Evolutionary conservation across 2,113 vertebrate species (phyloP).

Genomic region (Brachyhypopomus occidentalis): DNA sequence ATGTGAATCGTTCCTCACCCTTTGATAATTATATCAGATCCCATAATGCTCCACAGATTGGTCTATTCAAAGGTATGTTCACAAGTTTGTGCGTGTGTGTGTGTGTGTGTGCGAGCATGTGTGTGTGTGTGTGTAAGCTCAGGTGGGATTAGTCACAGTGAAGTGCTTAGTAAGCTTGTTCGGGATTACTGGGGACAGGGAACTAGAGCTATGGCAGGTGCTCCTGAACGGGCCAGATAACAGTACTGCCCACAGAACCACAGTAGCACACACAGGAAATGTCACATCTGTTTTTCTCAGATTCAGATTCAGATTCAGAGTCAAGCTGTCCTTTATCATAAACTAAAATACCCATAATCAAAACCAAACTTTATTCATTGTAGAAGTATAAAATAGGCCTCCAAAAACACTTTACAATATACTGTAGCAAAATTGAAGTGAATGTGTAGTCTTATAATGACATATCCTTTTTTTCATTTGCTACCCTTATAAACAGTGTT

Average conservation of each 20-base stretch:
- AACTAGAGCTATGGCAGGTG: constrained; percentile 54
- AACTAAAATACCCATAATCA: too few species aligned
- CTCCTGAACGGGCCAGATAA: constrained; percentile 7
- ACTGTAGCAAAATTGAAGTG: too few species aligned
- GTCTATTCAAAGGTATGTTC: not conserved
- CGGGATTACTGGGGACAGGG: constrained; percentile 63
- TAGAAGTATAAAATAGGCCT: too few species aligned
- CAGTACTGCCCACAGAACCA: not conserved
- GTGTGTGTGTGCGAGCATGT: not conserved
- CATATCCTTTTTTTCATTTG: too few species aligned
- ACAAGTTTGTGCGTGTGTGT: not conserved
- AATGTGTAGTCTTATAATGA: too few species aligned
- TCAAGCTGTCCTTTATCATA: not conserved
- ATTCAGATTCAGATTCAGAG: not conserved
- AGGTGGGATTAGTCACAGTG: constrained; percentile 59
- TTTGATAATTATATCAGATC: not conserved
- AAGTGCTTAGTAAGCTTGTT: constrained; percentile 58
- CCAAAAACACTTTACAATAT: too few species aligned
- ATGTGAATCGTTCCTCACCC: not conserved
- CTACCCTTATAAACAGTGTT: too few species aligned
- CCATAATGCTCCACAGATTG: not conserved
- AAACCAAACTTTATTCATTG: too few species aligned
- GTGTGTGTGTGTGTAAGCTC: constrained; percentile 56
- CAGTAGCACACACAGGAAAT: not conserved
- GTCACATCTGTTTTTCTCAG: not conserved